phyloP scores from a whole-genome alignment of 2,797 vertebrate species.

The Nannoperca obscura region DNA sequence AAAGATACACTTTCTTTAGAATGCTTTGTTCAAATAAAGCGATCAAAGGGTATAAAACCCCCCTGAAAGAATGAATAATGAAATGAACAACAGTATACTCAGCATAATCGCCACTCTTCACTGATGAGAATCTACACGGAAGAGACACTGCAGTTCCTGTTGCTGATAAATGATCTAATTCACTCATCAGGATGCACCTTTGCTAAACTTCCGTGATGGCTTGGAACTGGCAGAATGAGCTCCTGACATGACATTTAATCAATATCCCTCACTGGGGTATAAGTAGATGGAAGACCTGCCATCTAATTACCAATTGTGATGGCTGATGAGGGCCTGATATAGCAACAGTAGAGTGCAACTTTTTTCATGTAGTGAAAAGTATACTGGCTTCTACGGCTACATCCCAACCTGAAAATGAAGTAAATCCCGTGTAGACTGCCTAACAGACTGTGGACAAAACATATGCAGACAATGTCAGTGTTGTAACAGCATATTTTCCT shows the following conservation, averaged over 20 bases:
- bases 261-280: constrained; percentile 2
- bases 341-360: constrained; percentile 1
- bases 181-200: constrained; percentile 45
- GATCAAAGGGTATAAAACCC: constrained; percentile 27
- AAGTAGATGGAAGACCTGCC: constrained; percentile 19
- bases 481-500: constrained; percentile 33
- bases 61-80: constrained; percentile 17
- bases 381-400: constrained; percentile 20
- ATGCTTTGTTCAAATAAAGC: constrained; percentile 31
- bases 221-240: constrained; percentile 26
- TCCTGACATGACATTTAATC: constrained; percentile 21
- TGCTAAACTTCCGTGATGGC: constrained; percentile 19
- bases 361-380: constrained; percentile 25
- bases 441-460: constrained; percentile 28
- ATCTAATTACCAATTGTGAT: constrained; percentile 29
- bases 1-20: constrained; percentile 19
- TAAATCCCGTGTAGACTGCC: constrained; percentile 6
- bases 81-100: constrained; percentile 5
- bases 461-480: constrained; percentile 15
- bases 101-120: constrained; percentile 22
- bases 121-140: constrained; percentile 38
- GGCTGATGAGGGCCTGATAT: constrained; percentile 12
- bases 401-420: constrained; percentile 21
- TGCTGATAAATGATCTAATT: constrained; percentile 37
- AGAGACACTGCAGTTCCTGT: constrained; percentile 39